phyloP scores from a whole-genome alignment of 2,888 invertebrate species.

The Metopia argyrocephala region DNA sequence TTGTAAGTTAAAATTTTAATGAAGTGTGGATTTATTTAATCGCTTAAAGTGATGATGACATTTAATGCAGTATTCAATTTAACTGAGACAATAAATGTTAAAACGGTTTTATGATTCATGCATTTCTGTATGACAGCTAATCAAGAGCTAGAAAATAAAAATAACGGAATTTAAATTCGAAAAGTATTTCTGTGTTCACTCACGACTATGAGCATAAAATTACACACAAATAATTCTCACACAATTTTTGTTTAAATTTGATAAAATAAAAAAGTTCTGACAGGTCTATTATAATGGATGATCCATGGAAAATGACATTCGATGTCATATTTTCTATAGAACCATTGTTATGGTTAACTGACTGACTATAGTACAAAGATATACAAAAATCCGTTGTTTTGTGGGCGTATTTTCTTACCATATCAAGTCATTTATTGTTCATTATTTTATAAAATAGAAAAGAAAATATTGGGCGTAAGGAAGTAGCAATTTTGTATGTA shows the following conservation, averaged over 20 bases:
- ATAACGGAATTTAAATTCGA: conserved; percentile 11
- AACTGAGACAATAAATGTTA: conserved; percentile 38
- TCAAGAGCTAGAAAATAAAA: conserved; percentile 41
- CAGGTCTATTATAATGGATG: conserved; percentile 76
- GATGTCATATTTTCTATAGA: conserved; percentile 45
- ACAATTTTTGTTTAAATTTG: conserved; percentile 22
- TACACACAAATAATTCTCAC: conserved; percentile 50
- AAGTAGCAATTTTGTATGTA: conserved; percentile 72
- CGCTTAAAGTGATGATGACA: conserved; percentile 55
- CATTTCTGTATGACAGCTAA: conserved; percentile 54
- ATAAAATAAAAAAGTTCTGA: conserved; percentile 68
- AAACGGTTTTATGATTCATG: conserved; percentile 23
- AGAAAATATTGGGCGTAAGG: conserved; percentile 70
- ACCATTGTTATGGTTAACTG: conserved; percentile 5
- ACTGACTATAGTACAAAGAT: too few relatives aligned
- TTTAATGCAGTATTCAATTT: conserved; percentile 55
- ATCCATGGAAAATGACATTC: conserved; percentile 73
- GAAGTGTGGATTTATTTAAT: conserved; percentile 63
- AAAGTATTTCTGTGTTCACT: neutral
- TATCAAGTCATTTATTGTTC: conserved; percentile 21
- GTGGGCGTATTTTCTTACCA: conserved; percentile 37
- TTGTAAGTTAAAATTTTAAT: conserved; percentile 37
- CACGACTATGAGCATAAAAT: too few relatives aligned
- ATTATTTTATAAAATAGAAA: conserved; percentile 11
- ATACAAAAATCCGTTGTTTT: conserved; percentile 9